These are phyloP conservation scores for Macrobrachium rosenbergii DNA, from an alignment of 1,140 invertebrate species.

Conservation along the genomic window DNA sequence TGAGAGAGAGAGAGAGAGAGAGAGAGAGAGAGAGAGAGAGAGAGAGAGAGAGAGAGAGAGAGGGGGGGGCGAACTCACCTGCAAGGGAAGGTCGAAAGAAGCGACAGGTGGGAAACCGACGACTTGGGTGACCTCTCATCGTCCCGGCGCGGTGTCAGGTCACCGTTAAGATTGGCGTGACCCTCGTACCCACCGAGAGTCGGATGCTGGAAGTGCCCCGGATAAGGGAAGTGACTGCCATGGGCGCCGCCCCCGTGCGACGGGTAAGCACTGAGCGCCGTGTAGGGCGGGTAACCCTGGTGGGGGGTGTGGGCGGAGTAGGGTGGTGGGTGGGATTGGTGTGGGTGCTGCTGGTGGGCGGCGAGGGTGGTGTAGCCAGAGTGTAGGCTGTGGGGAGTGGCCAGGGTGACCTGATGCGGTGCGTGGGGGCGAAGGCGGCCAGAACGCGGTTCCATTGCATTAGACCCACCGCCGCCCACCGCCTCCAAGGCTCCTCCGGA, in stretches of 20 bases:
- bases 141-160: constrained; percentile 39
- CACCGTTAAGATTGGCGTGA: constrained; percentile 42
- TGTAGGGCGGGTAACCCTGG: too few species aligned
- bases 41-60: constrained; percentile 36
- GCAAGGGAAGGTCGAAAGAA: constrained; percentile 60
- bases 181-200: constrained; percentile 7
- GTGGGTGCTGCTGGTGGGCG: neutral
- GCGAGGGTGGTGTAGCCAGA: neutral
- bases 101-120: constrained; percentile 53
- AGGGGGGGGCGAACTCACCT: constrained; percentile 51
- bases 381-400: neutral
- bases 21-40: constrained; percentile 39
- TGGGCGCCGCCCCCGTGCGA: constrained; percentile 9
- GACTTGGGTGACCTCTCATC: constrained; percentile 62
- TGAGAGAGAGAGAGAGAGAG: constrained; percentile 27
- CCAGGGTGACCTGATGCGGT: neutral
- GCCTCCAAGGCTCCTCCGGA: neutral
- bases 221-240: neutral
- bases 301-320: neutral
- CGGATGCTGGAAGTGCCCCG: constrained; percentile 13
- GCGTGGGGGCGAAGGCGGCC: constrained; percentile 13
- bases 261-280: neutral
- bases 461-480: neutral
- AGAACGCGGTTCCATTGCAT: neutral
- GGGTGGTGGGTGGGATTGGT: neutral